Base-by-base conservation (phyloP, 2,113 vertebrate genomes). In the Oplegnathus fasciatus region DNA sequence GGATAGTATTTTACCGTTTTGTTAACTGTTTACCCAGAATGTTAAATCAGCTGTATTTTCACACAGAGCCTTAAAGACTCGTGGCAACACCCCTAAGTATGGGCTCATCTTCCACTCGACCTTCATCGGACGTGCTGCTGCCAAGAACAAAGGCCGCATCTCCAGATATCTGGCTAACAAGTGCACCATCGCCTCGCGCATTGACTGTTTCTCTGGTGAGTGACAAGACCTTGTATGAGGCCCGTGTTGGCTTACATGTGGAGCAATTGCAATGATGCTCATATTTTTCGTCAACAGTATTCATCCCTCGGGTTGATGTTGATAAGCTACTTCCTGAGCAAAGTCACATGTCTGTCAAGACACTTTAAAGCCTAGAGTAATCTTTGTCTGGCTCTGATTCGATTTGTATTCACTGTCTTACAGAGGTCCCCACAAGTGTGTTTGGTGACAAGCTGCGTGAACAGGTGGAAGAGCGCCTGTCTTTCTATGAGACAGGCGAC, bases 281-380 rank as follows among this genome's bases (percentile, higher is more conserved):
- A 72, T 37, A 98, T 99, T 99, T 99, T 99, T 99, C 98, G 98
- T 99, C 98, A 99, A 95, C 98, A 98, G 98, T 68, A 98, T 97
- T 90, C 97, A 96, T 93, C 81, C 66, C 30, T 79, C 0, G 70
- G 48, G 96, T 95, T 97, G 97, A 94, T 99, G 98, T 95, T 99
- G 98, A 96, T 82, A 85, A 34, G 1, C 10, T 26, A 54, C 84
- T 86, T 80, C 73, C 98, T 99, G 98, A 99, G 98, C 97, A 94
- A 94, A 94, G 93, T 84, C 79, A 58, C 32, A 2, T 1, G 11
- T 17, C 30, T 58, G 30, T 40, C 5, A 9, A 6, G 24, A 30
- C 0, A 0, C 17, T 3, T 20, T 14, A 34, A 2, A 9, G 15
- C 6, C 20, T 4, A 0, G 14, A 46, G 17, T 28, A 14, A 26